Conservation (phyloP, 2,113 vertebrate species). For the Numida meleagris region DNA sequence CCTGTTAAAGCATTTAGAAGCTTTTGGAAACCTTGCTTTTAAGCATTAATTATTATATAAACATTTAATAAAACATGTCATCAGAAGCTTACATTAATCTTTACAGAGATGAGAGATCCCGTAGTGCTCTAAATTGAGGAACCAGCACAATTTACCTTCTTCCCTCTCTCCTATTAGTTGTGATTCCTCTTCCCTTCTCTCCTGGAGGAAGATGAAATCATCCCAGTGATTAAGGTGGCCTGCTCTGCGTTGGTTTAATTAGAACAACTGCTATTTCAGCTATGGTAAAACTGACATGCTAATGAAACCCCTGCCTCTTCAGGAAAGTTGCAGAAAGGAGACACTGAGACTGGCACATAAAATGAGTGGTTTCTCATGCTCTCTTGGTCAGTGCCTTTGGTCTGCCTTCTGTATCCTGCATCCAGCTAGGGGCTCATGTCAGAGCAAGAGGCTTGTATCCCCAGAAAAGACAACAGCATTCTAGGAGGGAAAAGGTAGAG, state of each 20-base stretch:
- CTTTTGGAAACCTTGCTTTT: slow-evolving; percentile 44
- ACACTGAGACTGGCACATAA: background rate
- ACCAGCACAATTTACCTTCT: background rate
- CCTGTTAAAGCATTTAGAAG: slow-evolving; percentile 24
- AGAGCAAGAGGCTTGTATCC: background rate
- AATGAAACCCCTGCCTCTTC: background rate
- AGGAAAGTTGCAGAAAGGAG: background rate
- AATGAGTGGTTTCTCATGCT: background rate
- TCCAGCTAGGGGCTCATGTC: background rate
- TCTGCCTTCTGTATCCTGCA: background rate
- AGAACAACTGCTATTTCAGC: slow-evolving; percentile 22
- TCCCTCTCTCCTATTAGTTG: background rate
- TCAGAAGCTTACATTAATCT: slow-evolving; percentile 37
- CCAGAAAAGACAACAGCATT: background rate
- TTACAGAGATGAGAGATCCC: slow-evolving; percentile 10
- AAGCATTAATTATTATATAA: slow-evolving; percentile 39
- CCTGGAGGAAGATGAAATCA: slow-evolving; percentile 31
- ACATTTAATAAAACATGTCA: slow-evolving; percentile 41
- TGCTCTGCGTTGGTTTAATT: slow-evolving; percentile 33
- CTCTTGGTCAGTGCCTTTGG: background rate
- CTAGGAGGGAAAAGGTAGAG: background rate
- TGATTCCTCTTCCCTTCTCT: background rate
- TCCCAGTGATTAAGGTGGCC: slow-evolving; percentile 11
- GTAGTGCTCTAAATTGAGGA: slow-evolving; percentile 15
- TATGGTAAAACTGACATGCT: slow-evolving; percentile 2